Evolutionary conservation across 1,140 invertebrate species (phyloP).

Genomic region (Drosophila simulans): DNA sequence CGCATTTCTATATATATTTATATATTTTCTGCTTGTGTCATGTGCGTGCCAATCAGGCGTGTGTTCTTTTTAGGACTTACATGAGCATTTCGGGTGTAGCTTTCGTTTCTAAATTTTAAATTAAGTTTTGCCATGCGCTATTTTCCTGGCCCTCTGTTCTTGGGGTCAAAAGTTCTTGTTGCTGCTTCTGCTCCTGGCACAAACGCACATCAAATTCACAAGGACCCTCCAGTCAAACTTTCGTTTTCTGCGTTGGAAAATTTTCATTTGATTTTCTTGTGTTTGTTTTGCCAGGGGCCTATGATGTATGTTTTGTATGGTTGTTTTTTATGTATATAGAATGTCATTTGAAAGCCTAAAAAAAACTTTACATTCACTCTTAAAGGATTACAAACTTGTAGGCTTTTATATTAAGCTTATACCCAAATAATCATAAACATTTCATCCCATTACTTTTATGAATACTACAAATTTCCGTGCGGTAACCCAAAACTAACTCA

Average conservation of each 20-base stretch:
- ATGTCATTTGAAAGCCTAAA: too few species aligned
- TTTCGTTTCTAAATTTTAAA: slow-evolving; percentile 75
- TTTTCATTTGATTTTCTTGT: slow-evolving; percentile 55
- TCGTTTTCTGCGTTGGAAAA: slow-evolving; percentile 46
- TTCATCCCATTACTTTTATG: too few species aligned
- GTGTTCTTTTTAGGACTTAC: slow-evolving; percentile 57
- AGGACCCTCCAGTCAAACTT: slow-evolving; percentile 38
- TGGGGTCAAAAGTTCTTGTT: slow-evolving; percentile 20
- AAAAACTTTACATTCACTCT: too few species aligned
- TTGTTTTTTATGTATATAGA: neutral
- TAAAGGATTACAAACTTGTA: too few species aligned
- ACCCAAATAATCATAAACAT: too few species aligned
- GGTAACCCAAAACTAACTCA: neutral
- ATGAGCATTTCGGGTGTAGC: slow-evolving; percentile 27
- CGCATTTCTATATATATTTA: neutral
- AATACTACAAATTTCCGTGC: neutral
- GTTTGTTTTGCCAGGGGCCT: neutral
- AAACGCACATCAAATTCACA: slow-evolving; percentile 21
- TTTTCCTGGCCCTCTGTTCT: slow-evolving; percentile 20
- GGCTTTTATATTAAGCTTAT: too few species aligned
- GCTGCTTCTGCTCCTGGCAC: slow-evolving; percentile 33
- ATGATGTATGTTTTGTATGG: too few species aligned
- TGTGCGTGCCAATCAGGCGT: slow-evolving; percentile 79
- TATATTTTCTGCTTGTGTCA: slow-evolving; percentile 19
- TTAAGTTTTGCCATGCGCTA: slow-evolving; percentile 63